Percentiles rank a stretch among this genome's conserved stretches.
phyloP scores from a whole-genome alignment of 2,113 vertebrate genomes.

The Amblyornis subalaris region DNA sequence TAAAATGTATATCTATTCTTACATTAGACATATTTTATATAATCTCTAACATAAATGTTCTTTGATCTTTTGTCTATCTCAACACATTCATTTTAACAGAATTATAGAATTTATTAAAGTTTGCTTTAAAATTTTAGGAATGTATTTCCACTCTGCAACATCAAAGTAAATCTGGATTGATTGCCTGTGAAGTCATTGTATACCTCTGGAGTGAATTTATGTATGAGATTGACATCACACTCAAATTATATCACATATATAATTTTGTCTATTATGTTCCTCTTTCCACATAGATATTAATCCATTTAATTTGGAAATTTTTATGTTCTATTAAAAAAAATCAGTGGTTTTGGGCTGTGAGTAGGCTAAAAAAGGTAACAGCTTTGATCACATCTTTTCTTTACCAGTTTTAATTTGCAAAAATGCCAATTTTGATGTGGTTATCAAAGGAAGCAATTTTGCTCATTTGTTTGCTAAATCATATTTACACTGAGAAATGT shows the following conservation, averaged over 20 bases:
- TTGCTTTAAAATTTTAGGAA: not conserved
- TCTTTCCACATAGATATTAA: not conserved
- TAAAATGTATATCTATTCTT: not conserved
- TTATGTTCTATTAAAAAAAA: not conserved
- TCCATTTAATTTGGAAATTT: not conserved
- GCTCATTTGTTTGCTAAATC: not conserved
- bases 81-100: not conserved
- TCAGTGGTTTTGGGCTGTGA: not conserved
- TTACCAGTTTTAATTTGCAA: not conserved
- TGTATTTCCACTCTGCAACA: fast-evolving
- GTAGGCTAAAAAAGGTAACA: not conserved
- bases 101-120: not conserved
- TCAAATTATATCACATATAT: not conserved
- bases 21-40: not conserved
- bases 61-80: not conserved
- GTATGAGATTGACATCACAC: not conserved
- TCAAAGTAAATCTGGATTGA: not conserved
- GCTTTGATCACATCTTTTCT: not conserved
- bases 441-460: not conserved
- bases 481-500: not conserved
- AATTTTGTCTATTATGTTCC: not conserved
- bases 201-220: not conserved
- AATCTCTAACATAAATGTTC: not conserved
- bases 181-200: not conserved
- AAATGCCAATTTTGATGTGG: not conserved